phyloP scores from a whole-genome alignment of 2,888 invertebrate genomes.

The Parelbella ahira region DNA sequence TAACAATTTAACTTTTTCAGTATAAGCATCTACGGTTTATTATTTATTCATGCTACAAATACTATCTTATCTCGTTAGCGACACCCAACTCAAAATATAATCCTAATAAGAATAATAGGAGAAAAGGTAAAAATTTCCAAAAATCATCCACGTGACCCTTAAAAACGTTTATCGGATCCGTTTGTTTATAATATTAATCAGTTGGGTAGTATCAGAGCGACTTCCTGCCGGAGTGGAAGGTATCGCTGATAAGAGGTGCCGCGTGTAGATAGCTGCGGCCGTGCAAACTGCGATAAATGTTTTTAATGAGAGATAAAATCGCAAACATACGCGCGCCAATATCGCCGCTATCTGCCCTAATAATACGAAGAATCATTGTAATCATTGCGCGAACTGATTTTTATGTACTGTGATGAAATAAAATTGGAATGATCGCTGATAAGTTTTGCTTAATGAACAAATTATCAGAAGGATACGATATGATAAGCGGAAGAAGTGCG shows the following conservation, averaged over 20 bases:
- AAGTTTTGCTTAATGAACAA: no score
- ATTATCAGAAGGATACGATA: no score
- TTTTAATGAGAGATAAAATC: slow-evolving; percentile 25
- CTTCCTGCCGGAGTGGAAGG: slow-evolving; percentile 25
- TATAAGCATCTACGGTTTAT: no score
- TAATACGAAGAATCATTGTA: slow-evolving; percentile 16
- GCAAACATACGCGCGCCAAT: slow-evolving; percentile 14
- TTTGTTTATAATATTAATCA: slow-evolving; percentile 30
- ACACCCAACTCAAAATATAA: no score
- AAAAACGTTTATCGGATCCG: slow-evolving; percentile 10
- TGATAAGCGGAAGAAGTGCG: no score
- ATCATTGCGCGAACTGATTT: slow-evolving; percentile 12
- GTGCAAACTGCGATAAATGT: slow-evolving; percentile 24
- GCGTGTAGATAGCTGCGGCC: slow-evolving; percentile 15
- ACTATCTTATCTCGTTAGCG: no score
- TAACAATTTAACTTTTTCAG: no score
- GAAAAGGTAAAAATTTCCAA: not conserved
- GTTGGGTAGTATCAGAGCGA: slow-evolving; percentile 24
- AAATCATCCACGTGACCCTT: slow-evolving; percentile 6
- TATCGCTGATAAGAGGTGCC: slow-evolving; percentile 19
- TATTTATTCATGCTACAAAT: no score
- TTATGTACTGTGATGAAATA: no score
- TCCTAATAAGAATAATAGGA: not conserved
- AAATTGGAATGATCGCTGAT: no score
- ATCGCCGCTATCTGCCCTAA: slow-evolving; percentile 14